Base-by-base conservation (phyloP, 1,140 invertebrate species). In the Tetranychus urticae region DNA sequence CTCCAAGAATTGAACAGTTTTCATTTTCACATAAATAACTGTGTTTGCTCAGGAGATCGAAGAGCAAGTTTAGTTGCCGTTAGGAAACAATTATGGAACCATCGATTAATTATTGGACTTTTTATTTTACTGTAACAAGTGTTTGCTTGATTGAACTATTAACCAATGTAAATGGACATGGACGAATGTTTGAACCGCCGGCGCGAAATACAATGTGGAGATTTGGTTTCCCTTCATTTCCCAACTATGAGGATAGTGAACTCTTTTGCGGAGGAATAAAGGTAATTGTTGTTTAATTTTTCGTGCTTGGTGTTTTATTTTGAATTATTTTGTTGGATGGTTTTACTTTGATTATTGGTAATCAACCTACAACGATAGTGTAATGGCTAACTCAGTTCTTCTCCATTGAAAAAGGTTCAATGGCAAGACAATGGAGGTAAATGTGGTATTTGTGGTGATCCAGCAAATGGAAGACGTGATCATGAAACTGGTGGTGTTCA, bases 231-330 rank as follows among this genome's bases (percentile, higher is more conserved):
- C 82, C 83, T 1, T 91, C 88, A 74, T 86, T 88, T 1, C 84
- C 88, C 10, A 90, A 94, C 72, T 93, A 92, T 69, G 88, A 93
- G 66, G 90, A 94, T 70, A 93, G 90, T 66, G 88, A 82, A 68
- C 71, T 82, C 0, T 82, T 78, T 68, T 84, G 82, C 62, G 89
- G 90, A 2, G 90, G 89, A 50, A 85, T 84, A 78, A 82, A 72
- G 81, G 85, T 88, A 73, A 71, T 75, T 52, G 2, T 13, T 2
- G 39, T 42, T 42, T 42, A 42, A 42, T 42, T 42, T 42, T 42
- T 10, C 10, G 5, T 57, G 7, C 56, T 23, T 37, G 1, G 7
- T 57, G 13, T n/a, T 57, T 56, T 37, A 3, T 57, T 45, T n/a
- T 7, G 48, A n/a, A 52, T 52, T 31, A 2, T 33, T 31, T 31